phyloP scores from a whole-genome alignment of 37 sponge, comb jelly and placozoan genomes.

The Oopsacas minuta region DNA sequence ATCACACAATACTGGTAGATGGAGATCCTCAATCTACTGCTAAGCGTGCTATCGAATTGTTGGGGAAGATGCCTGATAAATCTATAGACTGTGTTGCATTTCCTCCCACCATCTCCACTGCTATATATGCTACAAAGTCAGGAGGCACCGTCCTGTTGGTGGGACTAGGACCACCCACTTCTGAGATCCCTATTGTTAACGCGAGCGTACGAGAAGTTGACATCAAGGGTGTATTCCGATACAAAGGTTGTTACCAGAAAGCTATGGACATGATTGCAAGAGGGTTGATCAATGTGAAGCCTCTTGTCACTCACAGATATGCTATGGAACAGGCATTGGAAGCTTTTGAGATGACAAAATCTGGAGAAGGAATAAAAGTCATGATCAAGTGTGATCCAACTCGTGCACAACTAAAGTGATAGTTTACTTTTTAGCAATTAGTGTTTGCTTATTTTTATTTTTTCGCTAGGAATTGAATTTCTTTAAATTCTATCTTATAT shows the following conservation, averaged over 20 bases:
- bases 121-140: constrained; percentile 52
- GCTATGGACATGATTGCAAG: constrained; percentile 81
- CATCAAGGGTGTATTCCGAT: constrained; percentile 86
- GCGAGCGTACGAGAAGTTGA: constrained; percentile 85
- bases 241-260: constrained; percentile 68
- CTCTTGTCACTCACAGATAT: constrained; percentile 77
- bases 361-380: constrained; percentile 66
- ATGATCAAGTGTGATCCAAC: constrained; percentile 41
- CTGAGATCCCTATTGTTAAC: constrained; percentile 70
- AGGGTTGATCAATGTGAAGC: constrained; percentile 66
- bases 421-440: too few relatives aligned
- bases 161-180: constrained; percentile 70
- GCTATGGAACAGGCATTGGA: constrained; percentile 45
- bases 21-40: not conserved
- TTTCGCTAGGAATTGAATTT: too few relatives aligned
- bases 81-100: constrained; percentile 1
- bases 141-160: constrained; percentile 79
- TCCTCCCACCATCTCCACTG: constrained; percentile 20
- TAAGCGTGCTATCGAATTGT: constrained; percentile 12
- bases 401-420: not conserved
- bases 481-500: too few relatives aligned
- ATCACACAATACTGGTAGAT: constrained; percentile 19
- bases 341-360: constrained; percentile 74
- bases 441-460: too few relatives aligned
- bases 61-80: constrained; percentile 23